Percentiles rank a stretch among this genome's conserved stretches.
phyloP scores from a whole-genome alignment of 2,797 vertebrate genomes.

The Chaetodon trifasciatus region DNA sequence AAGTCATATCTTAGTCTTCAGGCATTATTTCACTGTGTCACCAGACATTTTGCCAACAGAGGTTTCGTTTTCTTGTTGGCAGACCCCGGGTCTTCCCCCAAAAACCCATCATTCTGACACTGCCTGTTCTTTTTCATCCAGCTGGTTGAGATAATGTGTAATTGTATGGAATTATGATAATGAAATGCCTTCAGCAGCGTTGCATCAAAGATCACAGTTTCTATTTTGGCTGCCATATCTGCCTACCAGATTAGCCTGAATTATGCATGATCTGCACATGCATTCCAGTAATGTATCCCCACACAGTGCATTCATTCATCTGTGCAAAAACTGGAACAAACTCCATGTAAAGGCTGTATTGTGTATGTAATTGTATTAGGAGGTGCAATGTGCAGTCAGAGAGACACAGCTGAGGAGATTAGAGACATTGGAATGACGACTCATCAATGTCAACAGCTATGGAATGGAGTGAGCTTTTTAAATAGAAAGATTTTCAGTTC shows the following conservation, averaged over 20 bases:
- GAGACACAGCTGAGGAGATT: slow-evolving; percentile 10
- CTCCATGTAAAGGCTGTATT: slow-evolving; percentile 7
- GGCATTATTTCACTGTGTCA: not conserved
- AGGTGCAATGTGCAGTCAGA: slow-evolving; percentile 13
- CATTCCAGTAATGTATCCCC: slow-evolving; percentile 32
- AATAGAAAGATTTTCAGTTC: not conserved
- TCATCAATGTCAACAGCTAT: not conserved
- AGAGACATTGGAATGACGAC: not conserved
- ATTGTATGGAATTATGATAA: slow-evolving; percentile 55
- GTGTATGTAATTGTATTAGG: slow-evolving; percentile 26
- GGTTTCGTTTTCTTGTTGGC: not conserved
- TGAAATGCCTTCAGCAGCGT: slow-evolving; percentile 39
- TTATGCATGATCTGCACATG: slow-evolving; percentile 47
- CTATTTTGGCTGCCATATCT: slow-evolving; percentile 49
- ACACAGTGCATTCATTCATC: slow-evolving; percentile 5
- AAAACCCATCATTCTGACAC: not conserved
- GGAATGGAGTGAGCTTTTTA: not conserved
- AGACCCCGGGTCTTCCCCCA: not conserved
- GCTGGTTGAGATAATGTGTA: slow-evolving; percentile 29
- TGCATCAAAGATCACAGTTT: slow-evolving; percentile 56
- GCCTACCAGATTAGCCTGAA: slow-evolving; percentile 45
- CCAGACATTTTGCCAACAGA: not conserved
- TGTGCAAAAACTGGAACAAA: slow-evolving; percentile 4
- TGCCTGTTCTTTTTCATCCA: not conserved
- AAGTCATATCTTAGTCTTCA: not conserved